Evolutionary conservation across 2,797 vertebrate genomes (phyloP).

Genomic region (Oreonectes daqikongensis): DNA sequence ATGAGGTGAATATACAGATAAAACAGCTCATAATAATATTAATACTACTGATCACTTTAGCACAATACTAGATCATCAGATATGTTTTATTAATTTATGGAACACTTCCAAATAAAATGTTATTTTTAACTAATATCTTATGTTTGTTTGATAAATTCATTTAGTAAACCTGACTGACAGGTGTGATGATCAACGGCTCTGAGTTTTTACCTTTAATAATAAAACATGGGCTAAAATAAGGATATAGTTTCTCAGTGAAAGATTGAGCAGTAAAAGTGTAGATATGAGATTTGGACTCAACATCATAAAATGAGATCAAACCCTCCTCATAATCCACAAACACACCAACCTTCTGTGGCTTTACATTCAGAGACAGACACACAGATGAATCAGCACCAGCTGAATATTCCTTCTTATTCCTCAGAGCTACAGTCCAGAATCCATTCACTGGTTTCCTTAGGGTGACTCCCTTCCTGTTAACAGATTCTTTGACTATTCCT

Average conservation of each 20-base stretch:
- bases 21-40: too few relatives aligned
- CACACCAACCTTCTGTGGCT: constrained; percentile 49
- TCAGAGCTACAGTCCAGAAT: constrained; percentile 2
- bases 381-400: neutral
- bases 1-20: too few relatives aligned
- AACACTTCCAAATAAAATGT: too few relatives aligned
- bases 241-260: too few relatives aligned
- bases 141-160: too few relatives aligned
- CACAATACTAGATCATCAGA: too few relatives aligned
- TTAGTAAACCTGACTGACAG: too few relatives aligned
- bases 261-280: constrained; percentile 18
- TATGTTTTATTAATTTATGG: too few relatives aligned
- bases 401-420: constrained; percentile 1
- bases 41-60: too few relatives aligned
- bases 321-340: constrained; percentile 54
- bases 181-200: neutral
- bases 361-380: constrained; percentile 19
- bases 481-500: constrained; percentile 36
- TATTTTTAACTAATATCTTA: too few relatives aligned
- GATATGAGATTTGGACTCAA: constrained; percentile 47
- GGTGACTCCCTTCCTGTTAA: constrained; percentile 9
- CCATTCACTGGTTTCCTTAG: neutral
- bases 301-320: constrained; percentile 54
- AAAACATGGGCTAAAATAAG: too few relatives aligned
- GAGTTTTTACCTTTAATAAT: too few relatives aligned